Evolutionary conservation across 2,888 invertebrate species (phyloP).

Genomic region (Lochmaea crataegi): DNA sequence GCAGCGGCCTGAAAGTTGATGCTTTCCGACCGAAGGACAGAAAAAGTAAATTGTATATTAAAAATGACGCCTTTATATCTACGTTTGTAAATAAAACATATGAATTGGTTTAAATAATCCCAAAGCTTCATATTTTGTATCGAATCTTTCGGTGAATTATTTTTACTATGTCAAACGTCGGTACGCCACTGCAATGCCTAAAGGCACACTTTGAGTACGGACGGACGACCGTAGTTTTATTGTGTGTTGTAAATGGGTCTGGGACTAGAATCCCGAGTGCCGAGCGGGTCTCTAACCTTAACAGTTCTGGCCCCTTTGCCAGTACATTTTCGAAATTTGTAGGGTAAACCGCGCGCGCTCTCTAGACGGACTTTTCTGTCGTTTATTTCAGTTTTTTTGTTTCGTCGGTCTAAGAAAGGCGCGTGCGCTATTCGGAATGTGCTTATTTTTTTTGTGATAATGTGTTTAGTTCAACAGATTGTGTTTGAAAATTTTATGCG

Average conservation of each 20-base stretch:
- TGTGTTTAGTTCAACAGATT: slow-evolving; percentile 16
- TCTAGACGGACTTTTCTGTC: slow-evolving; percentile 30
- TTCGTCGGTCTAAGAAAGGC: slow-evolving; percentile 1
- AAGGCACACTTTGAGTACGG: slow-evolving; percentile 43
- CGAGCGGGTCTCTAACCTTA: slow-evolving; percentile 56
- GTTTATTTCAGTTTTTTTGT: slow-evolving; percentile 28
- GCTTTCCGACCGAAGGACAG: too few relatives aligned
- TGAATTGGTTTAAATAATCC: too few relatives aligned
- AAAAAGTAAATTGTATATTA: too few relatives aligned
- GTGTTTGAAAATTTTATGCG: slow-evolving; percentile 2
- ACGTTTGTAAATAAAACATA: too few relatives aligned
- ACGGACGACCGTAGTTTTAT: slow-evolving; percentile 63
- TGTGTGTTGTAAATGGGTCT: slow-evolving; percentile 59
- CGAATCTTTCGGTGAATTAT: not conserved
- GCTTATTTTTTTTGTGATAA: slow-evolving; percentile 22
- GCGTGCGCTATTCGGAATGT: slow-evolving; percentile 12
- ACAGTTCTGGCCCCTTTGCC: slow-evolving; percentile 51
- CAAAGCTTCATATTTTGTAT: too few relatives aligned
- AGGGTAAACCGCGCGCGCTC: slow-evolving; percentile 44
- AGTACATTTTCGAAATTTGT: slow-evolving; percentile 52
- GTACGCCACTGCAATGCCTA: slow-evolving; percentile 38
- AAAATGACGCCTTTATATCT: too few relatives aligned
- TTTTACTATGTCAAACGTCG: not conserved
- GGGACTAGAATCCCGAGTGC: slow-evolving; percentile 55
- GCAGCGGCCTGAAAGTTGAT: too few relatives aligned